Percentiles rank a stretch among this genome's conserved stretches.
phyloP scores from a whole-genome alignment of 2,113 vertebrate species.

The Stegostoma tigrinum region DNA sequence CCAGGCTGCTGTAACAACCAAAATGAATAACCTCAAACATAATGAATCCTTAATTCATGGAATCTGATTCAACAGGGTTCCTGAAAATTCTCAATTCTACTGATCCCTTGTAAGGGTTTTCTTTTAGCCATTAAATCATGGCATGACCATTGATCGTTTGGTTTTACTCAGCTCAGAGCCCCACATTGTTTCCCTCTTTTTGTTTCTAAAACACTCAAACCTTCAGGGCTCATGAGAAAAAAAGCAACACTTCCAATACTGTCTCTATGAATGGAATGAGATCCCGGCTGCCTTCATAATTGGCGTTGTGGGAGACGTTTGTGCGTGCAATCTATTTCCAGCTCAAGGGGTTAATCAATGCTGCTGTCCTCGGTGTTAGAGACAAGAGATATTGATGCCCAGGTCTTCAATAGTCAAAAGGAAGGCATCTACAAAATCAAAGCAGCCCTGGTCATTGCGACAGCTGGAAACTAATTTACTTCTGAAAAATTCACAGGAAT shows the following conservation, averaged over 20 bases:
- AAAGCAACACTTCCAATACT: not conserved
- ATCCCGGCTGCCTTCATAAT: not conserved
- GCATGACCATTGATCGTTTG: not conserved
- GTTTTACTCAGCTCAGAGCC: not conserved
- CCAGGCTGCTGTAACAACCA: not conserved
- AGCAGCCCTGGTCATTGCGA: not conserved
- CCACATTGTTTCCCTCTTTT: not conserved
- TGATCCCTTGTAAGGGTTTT: too few species aligned
- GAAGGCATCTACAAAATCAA: not conserved
- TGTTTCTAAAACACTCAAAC: not conserved
- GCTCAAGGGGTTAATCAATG: not conserved
- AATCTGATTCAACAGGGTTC: too few species aligned
- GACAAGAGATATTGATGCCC: not conserved
- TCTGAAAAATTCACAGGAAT: not conserved
- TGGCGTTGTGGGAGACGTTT: not conserved
- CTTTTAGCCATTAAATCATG: not conserved
- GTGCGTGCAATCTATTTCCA: not conserved
- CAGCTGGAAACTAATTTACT: not conserved
- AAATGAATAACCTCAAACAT: not conserved
- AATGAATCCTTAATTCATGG: too few species aligned
- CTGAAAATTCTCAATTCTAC: too few species aligned
- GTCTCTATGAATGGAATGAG: not conserved
- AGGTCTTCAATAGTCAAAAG: not conserved
- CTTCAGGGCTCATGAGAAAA: not conserved
- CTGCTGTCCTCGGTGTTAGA: not conserved